A percentile compares a stretch with the other conserved stretches of the same genome.
Conservation (phyloP, 2,797 vertebrate genomes). For the Tapera naevia region DNA sequence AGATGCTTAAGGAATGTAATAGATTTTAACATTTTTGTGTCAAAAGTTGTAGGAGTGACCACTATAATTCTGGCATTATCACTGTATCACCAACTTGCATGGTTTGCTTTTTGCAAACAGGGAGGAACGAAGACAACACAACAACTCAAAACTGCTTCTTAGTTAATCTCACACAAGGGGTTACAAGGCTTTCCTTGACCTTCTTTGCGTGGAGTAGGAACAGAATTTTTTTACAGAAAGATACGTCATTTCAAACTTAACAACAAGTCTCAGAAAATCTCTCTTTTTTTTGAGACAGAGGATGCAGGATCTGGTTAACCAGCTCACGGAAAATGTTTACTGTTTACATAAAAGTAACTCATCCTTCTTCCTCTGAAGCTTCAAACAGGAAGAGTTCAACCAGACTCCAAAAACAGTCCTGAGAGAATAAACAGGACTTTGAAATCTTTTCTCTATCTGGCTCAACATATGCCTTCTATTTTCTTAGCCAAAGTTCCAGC, state of each 20-base stretch:
- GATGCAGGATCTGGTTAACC: background rate
- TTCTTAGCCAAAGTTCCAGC: background rate
- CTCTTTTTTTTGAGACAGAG: background rate
- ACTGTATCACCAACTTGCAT: too few species aligned
- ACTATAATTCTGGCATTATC: background rate
- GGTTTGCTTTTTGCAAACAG: too few species aligned
- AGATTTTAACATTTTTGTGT: background rate
- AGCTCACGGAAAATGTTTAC: conserved; percentile 11
- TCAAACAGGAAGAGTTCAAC: background rate
- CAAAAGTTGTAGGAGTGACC: background rate
- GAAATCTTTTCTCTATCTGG: background rate
- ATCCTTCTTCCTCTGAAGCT: background rate
- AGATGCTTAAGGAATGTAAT: background rate
- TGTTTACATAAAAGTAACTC: background rate
- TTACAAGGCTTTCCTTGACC: background rate
- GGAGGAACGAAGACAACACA: background rate
- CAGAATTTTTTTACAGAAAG: background rate
- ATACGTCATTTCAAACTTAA: background rate
- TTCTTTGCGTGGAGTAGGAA: background rate
- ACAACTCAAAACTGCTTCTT: background rate
- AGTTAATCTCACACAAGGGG: background rate
- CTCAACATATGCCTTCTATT: background rate
- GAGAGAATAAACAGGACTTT: background rate
- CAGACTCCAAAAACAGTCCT: background rate
- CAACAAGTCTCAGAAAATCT: background rate